Conservation (phyloP, 2,888 invertebrate genomes). For the Conomelus anceps region DNA sequence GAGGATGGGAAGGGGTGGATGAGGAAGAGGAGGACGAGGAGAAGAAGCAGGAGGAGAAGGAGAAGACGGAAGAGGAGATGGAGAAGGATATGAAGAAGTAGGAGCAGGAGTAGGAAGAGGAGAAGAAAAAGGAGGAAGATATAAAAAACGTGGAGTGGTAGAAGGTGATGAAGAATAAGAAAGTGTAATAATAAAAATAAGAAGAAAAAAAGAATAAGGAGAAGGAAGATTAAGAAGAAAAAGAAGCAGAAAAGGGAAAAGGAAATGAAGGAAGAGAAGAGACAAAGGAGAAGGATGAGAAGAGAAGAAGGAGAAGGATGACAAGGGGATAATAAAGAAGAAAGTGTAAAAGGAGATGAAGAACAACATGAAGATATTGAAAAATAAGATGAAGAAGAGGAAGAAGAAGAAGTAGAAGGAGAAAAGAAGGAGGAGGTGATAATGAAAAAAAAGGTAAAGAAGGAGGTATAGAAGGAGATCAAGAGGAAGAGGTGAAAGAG, state of each 20-base stretch:
- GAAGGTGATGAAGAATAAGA: not conserved
- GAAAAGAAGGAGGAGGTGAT: not conserved
- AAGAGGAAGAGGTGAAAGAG: not conserved
- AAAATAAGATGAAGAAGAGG: not conserved
- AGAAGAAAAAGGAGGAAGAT: not conserved
- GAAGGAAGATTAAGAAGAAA: not conserved
- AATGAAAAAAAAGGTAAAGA: not conserved
- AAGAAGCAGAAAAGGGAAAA: not conserved
- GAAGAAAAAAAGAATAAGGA: not conserved
- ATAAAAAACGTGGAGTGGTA: not conserved
- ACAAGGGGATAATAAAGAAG: not conserved
- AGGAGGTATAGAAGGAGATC: not conserved
- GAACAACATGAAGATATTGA: not conserved
- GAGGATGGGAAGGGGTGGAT: not conserved
- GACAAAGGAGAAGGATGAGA: not conserved
- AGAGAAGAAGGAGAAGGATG: not conserved
- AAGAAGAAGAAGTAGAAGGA: not conserved
- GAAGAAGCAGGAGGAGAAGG: not conserved
- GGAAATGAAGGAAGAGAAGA: not conserved
- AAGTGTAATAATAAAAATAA: too few relatives aligned
- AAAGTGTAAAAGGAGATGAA: not conserved
- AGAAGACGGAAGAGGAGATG: not conserved
- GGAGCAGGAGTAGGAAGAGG: not conserved
- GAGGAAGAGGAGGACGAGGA: not conserved
- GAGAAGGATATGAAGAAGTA: not conserved